Evolutionary conservation across 2,797 vertebrate species (phyloP), one percentile per base, ranked within the genome.

Genomic region (Fundulus diaphanus): DNA sequence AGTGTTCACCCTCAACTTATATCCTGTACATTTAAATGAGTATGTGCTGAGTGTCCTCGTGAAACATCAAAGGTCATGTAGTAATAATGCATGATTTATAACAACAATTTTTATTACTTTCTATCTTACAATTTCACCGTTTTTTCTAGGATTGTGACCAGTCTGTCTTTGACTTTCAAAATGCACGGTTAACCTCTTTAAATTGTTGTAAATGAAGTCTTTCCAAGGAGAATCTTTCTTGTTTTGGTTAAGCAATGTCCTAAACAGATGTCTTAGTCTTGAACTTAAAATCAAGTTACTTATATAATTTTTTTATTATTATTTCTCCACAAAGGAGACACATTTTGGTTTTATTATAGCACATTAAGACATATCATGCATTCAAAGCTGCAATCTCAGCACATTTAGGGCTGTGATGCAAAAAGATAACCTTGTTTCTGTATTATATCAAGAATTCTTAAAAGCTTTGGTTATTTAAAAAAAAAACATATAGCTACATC

Each of bases 331-430:
- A 24, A 51, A 72, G 67, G 44, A 78, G 7, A 27, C 66, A 56
- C 5, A 48, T 80, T 31, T 78, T 59, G 67, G 84, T 74, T 82
- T 18, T n/a, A 59, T 46, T 42, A 65, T 5, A 54, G 76, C 83
- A 86, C 74, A 74, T 89, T 78, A 84, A 76, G 48, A 54, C 46
- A 71, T 49, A 22, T 52, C 71, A 71, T 42, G 61, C 71, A 77
- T 87, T 81, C 77, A 83, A 52, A 77, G 54, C 59, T 70, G 2
- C 44, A 54, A 73, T 1, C 72, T 80, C 59, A 78, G 68, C 71
- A 70, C 27, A 37, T 40, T 40, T 2, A 70, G 52, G 29, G 33
- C 31, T 33, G 12, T 16, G 22, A 46, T 48, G 63, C 54, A 74
- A 46, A 54, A 52, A 29, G 54, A 68, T 37, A 31, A 57, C 4